A percentile compares a stretch with the other conserved stretches of the same genome.
Evolutionary conservation across 1,140 invertebrate genomes (phyloP).

Genomic region (Dolichoris vasculosae): DNA sequence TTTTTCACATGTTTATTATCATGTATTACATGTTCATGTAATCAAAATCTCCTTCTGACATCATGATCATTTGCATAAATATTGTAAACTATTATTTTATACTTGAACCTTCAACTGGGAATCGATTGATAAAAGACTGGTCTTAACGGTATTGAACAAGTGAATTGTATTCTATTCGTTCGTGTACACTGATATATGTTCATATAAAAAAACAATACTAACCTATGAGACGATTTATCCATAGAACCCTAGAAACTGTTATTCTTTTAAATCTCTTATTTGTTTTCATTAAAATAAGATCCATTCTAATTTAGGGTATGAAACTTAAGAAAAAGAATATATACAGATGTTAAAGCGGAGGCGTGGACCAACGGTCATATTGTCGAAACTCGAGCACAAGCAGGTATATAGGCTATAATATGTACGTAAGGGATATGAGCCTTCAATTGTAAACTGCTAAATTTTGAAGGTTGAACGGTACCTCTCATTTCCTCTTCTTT

Average conservation of each 20-base stretch:
- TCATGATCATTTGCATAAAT: not conserved
- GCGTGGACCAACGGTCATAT: not conserved
- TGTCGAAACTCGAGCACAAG: not conserved
- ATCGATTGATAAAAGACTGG: constrained; percentile 52
- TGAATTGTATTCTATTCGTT: not conserved
- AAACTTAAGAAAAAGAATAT: not conserved
- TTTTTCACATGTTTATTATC: too few species aligned
- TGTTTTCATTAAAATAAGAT: not conserved
- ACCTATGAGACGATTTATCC: not conserved
- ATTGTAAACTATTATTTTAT: not conserved
- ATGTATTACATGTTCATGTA: not conserved
- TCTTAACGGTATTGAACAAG: constrained; percentile 60
- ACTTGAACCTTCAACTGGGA: not conserved
- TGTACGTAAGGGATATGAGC: not conserved
- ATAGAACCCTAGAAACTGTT: constrained; percentile 42
- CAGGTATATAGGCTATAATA: constrained; percentile 8
- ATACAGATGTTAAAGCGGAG: not conserved
- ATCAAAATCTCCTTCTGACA: not conserved
- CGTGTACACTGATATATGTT: not conserved
- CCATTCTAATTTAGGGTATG: not conserved
- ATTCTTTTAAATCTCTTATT: not conserved
- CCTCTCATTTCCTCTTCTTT: not conserved
- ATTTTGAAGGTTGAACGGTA: constrained; percentile 7
- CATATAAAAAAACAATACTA: not conserved
- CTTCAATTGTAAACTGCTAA: not conserved